A percentile compares a stretch with the other conserved stretches of the same genome.
Evolutionary conservation across 2,888 invertebrate species (phyloP).

Genomic region (Entomobrya multifasciata): DNA sequence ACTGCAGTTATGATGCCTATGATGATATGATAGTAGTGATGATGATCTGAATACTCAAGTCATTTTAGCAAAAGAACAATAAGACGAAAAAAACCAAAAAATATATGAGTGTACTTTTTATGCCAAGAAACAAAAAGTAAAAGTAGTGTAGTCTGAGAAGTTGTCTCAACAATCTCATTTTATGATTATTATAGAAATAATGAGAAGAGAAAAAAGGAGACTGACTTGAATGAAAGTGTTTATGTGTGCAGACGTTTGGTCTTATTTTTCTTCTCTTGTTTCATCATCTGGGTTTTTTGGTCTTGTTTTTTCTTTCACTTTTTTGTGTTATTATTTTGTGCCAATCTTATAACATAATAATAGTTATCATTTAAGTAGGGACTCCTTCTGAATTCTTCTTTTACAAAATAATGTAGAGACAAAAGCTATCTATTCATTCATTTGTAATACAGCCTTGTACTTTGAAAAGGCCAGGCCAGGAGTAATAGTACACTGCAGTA

Average conservation of each 20-base stretch:
- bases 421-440: too few relatives aligned
- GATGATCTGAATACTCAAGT: neutral
- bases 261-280: neutral
- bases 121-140: neutral
- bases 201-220: neutral
- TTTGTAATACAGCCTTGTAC: neutral
- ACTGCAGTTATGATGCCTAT: neutral
- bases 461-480: neutral
- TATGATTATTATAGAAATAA: slow-evolving; percentile 39
- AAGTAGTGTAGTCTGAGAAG: neutral
- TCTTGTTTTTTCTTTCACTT: neutral
- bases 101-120: neutral
- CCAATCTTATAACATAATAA: neutral
- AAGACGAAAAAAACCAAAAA: too few relatives aligned
- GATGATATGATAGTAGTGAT: too few relatives aligned
- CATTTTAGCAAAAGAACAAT: neutral
- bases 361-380: neutral
- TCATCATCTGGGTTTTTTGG: neutral
- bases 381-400: neutral
- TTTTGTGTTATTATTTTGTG: neutral
- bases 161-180: slow-evolving; percentile 25
- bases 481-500: neutral
- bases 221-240: slow-evolving; percentile 1
- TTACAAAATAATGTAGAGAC: neutral
- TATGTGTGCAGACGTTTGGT: neutral